Evolutionary conservation across 35 echinoderm and acorn worm genomes (phyloP).

Genomic region (Ophioderma brevispina): DNA sequence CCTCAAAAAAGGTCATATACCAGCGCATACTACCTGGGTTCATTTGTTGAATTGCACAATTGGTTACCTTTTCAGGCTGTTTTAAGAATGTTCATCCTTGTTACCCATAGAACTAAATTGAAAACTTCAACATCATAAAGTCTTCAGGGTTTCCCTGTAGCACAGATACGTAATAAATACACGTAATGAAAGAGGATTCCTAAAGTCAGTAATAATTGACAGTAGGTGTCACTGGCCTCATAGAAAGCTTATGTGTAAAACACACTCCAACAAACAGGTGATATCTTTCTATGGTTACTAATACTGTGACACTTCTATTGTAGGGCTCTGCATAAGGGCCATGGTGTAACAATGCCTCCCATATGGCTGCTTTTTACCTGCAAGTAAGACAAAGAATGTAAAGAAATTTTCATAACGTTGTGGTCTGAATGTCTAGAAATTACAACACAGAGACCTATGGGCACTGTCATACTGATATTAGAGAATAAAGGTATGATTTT

Average conservation of each 20-base stretch:
- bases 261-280: constrained; percentile 97
- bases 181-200: not conserved
- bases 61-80: too few species aligned
- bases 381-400: constrained; percentile 6
- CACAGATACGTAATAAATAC: not conserved
- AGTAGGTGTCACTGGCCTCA: constrained; percentile 52
- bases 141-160: not conserved
- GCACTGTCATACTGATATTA: not conserved
- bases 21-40: too few species aligned
- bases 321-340: constrained; percentile 67
- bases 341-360: constrained; percentile 73
- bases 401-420: not conserved
- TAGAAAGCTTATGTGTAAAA: constrained; percentile 93
- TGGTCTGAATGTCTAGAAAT: not conserved
- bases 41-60: too few species aligned
- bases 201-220: not conserved
- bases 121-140: too few species aligned
- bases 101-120: too few species aligned
- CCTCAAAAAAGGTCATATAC: too few species aligned
- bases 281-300: constrained; percentile 83
- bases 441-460: not conserved
- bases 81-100: too few species aligned
- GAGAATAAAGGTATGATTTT: not conserved
- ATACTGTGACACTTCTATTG: constrained; percentile 77
- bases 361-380: constrained; percentile 39